These are phyloP conservation scores for Drosophila azteca DNA, from an alignment of 1,140 invertebrate species.

Conservation along the genomic window DNA sequence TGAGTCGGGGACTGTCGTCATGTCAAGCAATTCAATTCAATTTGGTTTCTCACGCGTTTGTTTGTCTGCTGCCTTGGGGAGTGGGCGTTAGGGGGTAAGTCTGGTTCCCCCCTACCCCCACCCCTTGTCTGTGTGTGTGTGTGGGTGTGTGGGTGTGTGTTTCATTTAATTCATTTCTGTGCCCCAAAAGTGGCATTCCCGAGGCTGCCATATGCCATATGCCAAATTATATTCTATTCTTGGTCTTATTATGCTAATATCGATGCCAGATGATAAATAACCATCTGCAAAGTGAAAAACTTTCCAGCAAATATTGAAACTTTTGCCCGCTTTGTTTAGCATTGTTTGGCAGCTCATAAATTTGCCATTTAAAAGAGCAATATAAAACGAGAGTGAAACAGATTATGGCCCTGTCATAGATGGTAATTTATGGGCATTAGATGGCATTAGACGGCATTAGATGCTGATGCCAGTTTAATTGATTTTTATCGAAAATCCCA, in stretches of 20 bases:
- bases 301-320: slow-evolving; percentile 39
- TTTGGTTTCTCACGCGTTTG: slow-evolving; percentile 80
- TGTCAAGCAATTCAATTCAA: slow-evolving; percentile 82
- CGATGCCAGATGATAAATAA: slow-evolving; percentile 65
- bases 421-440: slow-evolving; percentile 39
- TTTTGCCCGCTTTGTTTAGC: slow-evolving; percentile 18
- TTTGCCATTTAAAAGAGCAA: slow-evolving; percentile 40
- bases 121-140: too few species aligned
- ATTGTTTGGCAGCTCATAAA: slow-evolving; percentile 29
- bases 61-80: slow-evolving; percentile 59
- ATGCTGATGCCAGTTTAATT: slow-evolving; percentile 28
- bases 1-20: slow-evolving; percentile 59
- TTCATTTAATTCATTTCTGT: slow-evolving; percentile 73
- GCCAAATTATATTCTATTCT: slow-evolving; percentile 45
- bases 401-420: slow-evolving; percentile 44
- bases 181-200: slow-evolving; percentile 34
- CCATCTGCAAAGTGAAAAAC: slow-evolving; percentile 49
- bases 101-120: not conserved
- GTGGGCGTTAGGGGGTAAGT: not conserved
- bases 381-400: slow-evolving; percentile 45
- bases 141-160: slow-evolving; percentile 43
- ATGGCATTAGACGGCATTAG: slow-evolving; percentile 16
- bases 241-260: slow-evolving; percentile 50
- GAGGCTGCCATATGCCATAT: slow-evolving; percentile 41
- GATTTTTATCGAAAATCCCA: slow-evolving; percentile 41